Percentiles rank a stretch among this genome's conserved stretches.
Conservation (phyloP, 2,797 vertebrate species). For the Trachops cirrhosus region DNA sequence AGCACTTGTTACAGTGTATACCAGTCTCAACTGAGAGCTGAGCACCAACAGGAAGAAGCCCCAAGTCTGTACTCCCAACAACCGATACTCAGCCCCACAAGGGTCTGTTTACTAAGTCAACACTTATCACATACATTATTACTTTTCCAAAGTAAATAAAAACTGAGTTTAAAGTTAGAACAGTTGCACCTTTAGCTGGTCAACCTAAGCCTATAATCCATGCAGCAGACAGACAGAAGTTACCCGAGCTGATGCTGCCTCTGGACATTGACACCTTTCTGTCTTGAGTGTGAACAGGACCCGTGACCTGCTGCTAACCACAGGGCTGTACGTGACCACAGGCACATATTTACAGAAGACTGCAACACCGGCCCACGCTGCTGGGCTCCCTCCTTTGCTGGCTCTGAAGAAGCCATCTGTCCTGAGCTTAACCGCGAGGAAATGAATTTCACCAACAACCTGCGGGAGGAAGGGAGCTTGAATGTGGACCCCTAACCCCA, state of each 20-base stretch:
- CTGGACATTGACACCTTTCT: neutral
- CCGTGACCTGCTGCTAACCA: neutral
- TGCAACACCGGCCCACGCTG: neutral
- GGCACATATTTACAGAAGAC: neutral
- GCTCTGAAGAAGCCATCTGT: neutral
- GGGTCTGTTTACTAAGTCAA: neutral
- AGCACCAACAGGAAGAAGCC: neutral
- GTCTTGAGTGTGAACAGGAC: neutral
- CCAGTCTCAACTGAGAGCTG: neutral
- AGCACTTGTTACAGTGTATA: neutral
- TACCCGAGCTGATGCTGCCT: neutral
- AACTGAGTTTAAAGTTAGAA: neutral
- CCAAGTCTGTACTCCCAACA: neutral
- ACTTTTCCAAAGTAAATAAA: conserved; percentile 5
- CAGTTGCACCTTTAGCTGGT: neutral
- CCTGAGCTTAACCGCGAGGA: neutral
- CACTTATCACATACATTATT: neutral
- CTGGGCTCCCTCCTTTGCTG: neutral
- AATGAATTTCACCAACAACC: neutral
- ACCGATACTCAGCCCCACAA: neutral
- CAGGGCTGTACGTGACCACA: neutral
- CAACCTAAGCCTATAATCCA: neutral
- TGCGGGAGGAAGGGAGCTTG: neutral
- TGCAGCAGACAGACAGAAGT: neutral
- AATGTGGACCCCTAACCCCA: neutral